Percentiles rank a stretch among this genome's conserved stretches.
phyloP scores from a whole-genome alignment of 2,888 invertebrate genomes.

The Gryllus longicercus region DNA sequence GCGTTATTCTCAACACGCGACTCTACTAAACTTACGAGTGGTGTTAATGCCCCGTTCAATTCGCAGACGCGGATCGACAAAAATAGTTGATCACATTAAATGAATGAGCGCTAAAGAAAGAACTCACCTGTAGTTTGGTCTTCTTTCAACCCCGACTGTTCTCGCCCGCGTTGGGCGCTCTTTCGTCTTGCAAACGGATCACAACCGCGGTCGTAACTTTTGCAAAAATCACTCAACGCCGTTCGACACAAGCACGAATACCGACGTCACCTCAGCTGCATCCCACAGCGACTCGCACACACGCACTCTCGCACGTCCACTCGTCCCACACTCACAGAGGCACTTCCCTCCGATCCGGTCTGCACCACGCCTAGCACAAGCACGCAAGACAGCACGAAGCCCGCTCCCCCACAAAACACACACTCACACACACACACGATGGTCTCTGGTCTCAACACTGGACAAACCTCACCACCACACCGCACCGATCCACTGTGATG shows the following conservation, averaged over 20 bases:
- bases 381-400: neutral
- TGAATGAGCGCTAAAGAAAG: too few species aligned
- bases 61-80: too few species aligned
- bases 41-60: too few species aligned
- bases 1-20: too few species aligned
- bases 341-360: neutral
- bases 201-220: too few species aligned
- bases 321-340: neutral
- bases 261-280: slow-evolving; percentile 2
- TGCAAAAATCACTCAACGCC: neutral
- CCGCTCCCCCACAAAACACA: neutral
- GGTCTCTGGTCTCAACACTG: neutral
- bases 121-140: too few species aligned
- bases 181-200: too few species aligned
- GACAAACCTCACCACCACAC: neutral
- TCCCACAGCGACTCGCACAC: neutral
- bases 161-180: too few species aligned
- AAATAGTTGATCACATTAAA: too few species aligned
- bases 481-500: neutral
- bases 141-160: too few species aligned
- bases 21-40: too few species aligned
- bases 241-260: neutral
- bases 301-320: neutral
- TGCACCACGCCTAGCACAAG: neutral
- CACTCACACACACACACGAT: neutral